Evolutionary conservation across 1,140 invertebrate genomes (phyloP).

Genomic region (Orchesella cincta): DNA sequence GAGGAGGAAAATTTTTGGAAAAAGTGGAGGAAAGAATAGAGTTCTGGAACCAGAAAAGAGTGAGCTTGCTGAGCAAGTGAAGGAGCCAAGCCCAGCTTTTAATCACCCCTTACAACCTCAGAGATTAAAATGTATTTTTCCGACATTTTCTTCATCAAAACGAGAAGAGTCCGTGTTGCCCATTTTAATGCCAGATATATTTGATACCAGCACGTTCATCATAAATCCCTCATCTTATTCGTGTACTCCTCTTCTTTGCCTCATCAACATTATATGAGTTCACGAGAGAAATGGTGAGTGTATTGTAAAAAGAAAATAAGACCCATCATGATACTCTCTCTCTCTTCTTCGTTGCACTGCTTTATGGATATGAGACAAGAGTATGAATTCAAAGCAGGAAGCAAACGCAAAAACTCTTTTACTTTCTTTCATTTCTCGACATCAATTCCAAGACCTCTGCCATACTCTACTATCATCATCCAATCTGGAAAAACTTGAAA

Average conservation of each 20-base stretch:
- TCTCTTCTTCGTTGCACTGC: too few species aligned
- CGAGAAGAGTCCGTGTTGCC: conserved; percentile 14
- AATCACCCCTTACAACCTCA: conserved; percentile 44
- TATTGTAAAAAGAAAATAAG: not conserved
- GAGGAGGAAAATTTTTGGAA: conserved; percentile 1
- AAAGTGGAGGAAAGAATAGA: not conserved
- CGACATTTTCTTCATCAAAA: conserved; percentile 41
- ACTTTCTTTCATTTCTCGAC: conserved; percentile 1
- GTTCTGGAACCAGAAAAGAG: conserved; percentile 1
- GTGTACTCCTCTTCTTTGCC: not conserved
- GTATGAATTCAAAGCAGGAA: not conserved
- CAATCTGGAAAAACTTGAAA: conserved; percentile 14
- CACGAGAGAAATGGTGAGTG: too few species aligned
- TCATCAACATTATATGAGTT: not conserved
- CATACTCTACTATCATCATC: not conserved
- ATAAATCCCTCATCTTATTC: conserved; percentile 44
- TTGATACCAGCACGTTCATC: conserved; percentile 47
- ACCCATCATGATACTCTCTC: not conserved
- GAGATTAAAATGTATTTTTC: conserved; percentile 51
- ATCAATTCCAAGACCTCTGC: not conserved
- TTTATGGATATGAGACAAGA: too few species aligned
- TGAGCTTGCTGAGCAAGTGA: conserved; percentile 32
- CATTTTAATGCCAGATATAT: conserved; percentile 50
- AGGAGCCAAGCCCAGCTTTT: conserved; percentile 38
- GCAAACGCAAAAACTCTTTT: not conserved